Evolutionary conservation across 92 coral and sea anemone genomes (phyloP).

Genomic region (Palythoa caribaeorum): DNA sequence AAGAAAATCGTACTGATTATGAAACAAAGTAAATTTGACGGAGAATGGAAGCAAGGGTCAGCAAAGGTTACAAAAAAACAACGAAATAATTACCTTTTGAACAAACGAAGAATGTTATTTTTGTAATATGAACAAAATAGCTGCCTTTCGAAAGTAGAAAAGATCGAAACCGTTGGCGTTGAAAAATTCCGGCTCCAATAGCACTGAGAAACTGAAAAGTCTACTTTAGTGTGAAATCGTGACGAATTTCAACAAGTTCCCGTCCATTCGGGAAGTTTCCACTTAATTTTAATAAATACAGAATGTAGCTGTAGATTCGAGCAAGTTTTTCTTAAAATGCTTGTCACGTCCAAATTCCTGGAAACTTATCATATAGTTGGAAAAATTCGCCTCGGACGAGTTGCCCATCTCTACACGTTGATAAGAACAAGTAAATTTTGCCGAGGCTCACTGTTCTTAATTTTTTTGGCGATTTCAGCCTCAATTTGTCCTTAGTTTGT

Average conservation of each 20-base stretch:
- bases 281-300: no score
- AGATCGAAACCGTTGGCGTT: not conserved
- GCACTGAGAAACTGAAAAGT: constrained; percentile 1
- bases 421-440: no score
- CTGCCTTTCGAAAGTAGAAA: constrained; percentile 6
- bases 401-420: no score
- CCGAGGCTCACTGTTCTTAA: no score
- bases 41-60: not conserved
- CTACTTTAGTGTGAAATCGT: not conserved
- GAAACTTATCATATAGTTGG: no score
- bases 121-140: not conserved
- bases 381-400: no score
- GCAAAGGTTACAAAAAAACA: not conserved
- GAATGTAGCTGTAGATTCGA: no score
- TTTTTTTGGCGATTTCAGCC: no score
- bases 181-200: not conserved
- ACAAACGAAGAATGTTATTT: not conserved
- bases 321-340: no score
- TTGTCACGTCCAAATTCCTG: no score
- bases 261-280: not conserved
- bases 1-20: no score
- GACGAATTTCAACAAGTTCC: not conserved
- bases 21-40: not conserved
- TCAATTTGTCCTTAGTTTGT: no score
- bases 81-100: not conserved